Conservation (phyloP, 2,888 invertebrate species). For the Tenthredo scrophulariae region DNA sequence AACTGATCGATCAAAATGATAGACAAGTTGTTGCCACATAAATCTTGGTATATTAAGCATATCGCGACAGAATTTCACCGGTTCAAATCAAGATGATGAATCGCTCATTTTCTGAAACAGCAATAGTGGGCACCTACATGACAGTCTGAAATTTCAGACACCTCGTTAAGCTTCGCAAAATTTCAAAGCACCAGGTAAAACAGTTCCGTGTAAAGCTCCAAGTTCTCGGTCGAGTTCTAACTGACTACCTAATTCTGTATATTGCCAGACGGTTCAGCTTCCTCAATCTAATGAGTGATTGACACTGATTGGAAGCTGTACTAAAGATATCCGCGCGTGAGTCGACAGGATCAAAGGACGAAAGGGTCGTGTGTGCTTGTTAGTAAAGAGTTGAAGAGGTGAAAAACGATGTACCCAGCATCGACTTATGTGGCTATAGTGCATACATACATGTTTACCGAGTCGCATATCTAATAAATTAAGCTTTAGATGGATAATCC, state of each 20-base stretch:
- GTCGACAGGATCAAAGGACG: neutral
- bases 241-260: neutral
- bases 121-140: neutral
- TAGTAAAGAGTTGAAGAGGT: neutral
- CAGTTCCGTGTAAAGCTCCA: neutral
- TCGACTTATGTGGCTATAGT: neutral
- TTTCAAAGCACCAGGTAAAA: neutral
- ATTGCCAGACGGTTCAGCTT: neutral
- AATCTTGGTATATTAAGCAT: constrained; percentile 3
- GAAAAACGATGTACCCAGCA: neutral
- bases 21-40: neutral
- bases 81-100: constrained; percentile 29
- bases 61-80: constrained; percentile 11
- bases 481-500: constrained; percentile 14
- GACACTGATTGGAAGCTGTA: constrained; percentile 18
- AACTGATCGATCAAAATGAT: constrained; percentile 10
- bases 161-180: neutral
- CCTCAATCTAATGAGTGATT: neutral
- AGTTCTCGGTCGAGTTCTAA: neutral
- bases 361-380: neutral
- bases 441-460: neutral
- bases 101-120: neutral
- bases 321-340: neutral
- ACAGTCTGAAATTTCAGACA: neutral
- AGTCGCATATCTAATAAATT: constrained; percentile 24